phyloP scores from a whole-genome alignment of 1,140 invertebrate species.

The Orchestia grillus region DNA sequence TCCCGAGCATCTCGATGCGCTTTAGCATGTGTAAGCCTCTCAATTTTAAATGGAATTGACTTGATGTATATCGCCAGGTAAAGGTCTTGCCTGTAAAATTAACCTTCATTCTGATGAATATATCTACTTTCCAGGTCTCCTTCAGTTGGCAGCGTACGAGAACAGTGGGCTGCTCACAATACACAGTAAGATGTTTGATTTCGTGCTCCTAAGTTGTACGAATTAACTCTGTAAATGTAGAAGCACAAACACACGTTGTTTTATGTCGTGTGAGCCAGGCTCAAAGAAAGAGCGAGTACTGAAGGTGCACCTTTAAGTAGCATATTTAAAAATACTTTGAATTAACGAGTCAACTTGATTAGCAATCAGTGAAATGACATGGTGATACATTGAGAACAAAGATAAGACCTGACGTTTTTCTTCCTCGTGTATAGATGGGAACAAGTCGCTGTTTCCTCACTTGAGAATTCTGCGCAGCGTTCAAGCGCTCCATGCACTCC shows the following conservation, averaged over 20 bases:
- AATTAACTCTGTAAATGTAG: not conserved
- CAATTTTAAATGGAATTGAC: not conserved
- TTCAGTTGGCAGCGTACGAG: slow-evolving; percentile 64
- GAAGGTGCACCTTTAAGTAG: not conserved
- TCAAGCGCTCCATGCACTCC: too few species aligned
- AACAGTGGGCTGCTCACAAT: slow-evolving; percentile 67
- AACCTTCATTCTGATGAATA: not conserved
- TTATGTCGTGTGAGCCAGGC: not conserved
- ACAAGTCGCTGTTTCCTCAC: too few species aligned
- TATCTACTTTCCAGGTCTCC: not conserved
- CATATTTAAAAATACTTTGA: not conserved
- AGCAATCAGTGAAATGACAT: not conserved
- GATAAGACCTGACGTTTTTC: too few species aligned
- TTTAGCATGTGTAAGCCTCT: not conserved
- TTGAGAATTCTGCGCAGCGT: too few species aligned
- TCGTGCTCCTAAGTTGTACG: not conserved
- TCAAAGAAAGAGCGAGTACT: not conserved
- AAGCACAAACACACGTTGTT: not conserved
- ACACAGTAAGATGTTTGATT: slow-evolving; percentile 63
- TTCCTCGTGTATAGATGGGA: too few species aligned
- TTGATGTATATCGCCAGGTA: not conserved
- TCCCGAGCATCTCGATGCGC: not conserved
- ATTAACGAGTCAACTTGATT: not conserved
- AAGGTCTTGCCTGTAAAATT: not conserved
- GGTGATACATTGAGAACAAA: too few species aligned